Conservation (phyloP, 2,113 vertebrate genomes). For the Clarias magur region DNA sequence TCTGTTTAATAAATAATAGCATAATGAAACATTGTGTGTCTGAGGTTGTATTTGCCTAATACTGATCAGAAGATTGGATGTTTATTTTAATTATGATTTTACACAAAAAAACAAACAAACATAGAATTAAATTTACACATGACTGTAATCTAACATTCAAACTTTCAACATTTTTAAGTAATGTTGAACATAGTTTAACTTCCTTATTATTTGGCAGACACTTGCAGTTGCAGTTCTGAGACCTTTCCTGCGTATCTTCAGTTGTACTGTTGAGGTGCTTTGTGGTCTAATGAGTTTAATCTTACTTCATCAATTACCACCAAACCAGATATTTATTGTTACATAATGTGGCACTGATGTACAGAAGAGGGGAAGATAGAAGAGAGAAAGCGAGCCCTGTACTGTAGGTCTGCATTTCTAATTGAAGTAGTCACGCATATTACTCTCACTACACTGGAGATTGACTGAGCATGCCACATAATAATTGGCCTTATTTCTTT, state of each 20-base stretch:
- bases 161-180: background rate
- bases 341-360: conserved; percentile 6
- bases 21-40: too few species aligned
- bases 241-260: background rate
- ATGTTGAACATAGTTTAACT: background rate
- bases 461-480: conserved; percentile 66
- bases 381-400: background rate
- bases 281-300: conserved; percentile 30
- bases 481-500: conserved; percentile 69
- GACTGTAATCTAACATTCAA: background rate
- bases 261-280: conserved; percentile 9
- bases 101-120: too few species aligned
- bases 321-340: conserved; percentile 33
- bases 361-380: conserved; percentile 5
- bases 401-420: conserved; percentile 47
- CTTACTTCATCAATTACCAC: conserved; percentile 22
- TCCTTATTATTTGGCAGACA: background rate
- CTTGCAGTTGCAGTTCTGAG: background rate
- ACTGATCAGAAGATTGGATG: too few species aligned
- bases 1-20: too few species aligned
- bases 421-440: conserved; percentile 64
- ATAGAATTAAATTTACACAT: too few species aligned
- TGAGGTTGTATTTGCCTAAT: too few species aligned
- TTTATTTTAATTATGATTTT: too few species aligned
- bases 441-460: conserved; percentile 64